Evolutionary conservation across 2,888 invertebrate genomes (phyloP).

Genomic region (Hypercompe scribonia): DNA sequence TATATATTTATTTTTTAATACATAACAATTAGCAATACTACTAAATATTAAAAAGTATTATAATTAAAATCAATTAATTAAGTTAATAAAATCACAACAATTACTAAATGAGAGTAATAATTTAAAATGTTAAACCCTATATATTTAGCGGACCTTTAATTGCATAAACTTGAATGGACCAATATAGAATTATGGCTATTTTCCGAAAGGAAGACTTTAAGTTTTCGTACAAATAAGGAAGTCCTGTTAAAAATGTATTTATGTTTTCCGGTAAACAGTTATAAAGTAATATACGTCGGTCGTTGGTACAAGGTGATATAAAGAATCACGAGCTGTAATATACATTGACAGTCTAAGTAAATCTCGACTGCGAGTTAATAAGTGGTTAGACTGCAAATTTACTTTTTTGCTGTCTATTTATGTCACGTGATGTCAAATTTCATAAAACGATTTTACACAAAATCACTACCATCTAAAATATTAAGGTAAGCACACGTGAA

Average conservation of each 20-base stretch:
- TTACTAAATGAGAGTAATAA: not conserved
- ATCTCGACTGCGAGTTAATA: too few relatives aligned
- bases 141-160: not conserved
- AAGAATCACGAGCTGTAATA: not conserved
- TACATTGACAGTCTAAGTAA: not conserved
- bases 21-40: not conserved
- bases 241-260: not conserved
- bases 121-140: not conserved
- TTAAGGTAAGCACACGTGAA: too few relatives aligned
- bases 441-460: too few relatives aligned
- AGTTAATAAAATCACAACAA: too few relatives aligned
- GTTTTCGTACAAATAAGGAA: not conserved
- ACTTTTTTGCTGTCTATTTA: too few relatives aligned
- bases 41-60: too few relatives aligned
- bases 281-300: not conserved
- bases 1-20: not conserved
- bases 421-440: too few relatives aligned
- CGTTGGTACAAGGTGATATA: not conserved
- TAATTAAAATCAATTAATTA: too few relatives aligned
- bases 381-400: too few relatives aligned
- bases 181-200: not conserved
- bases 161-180: not conserved
- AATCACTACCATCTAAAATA: too few relatives aligned
- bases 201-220: not conserved
- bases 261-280: not conserved